Evolutionary conservation across 1,140 invertebrate species (phyloP).

Genomic region (Drosophila tristis): DNA sequence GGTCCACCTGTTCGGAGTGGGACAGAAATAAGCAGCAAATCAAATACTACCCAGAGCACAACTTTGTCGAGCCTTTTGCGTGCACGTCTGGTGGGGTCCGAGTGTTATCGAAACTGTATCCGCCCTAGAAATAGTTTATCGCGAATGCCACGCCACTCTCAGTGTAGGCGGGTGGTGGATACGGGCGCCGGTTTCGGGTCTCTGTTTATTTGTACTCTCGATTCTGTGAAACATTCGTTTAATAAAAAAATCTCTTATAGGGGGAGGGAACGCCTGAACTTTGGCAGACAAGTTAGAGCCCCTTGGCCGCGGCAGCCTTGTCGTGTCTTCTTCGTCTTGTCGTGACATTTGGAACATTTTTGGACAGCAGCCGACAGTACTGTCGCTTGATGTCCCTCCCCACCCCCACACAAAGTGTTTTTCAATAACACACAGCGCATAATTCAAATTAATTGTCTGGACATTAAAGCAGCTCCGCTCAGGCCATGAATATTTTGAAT

Average conservation of each 20-base stretch:
- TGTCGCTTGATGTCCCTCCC: conserved; percentile 27
- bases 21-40: conserved; percentile 46
- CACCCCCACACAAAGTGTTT: conserved; percentile 29
- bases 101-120: conserved; percentile 74
- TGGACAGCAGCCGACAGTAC: not conserved
- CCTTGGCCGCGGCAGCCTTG: not conserved
- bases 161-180: not conserved
- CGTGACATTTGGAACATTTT: conserved; percentile 38
- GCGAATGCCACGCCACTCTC: conserved; percentile 13
- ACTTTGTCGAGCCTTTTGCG: conserved; percentile 55
- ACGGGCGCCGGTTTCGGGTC: not conserved
- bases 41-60: conserved; percentile 58
- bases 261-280: conserved; percentile 24
- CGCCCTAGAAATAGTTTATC: conserved; percentile 58
- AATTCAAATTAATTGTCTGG: conserved; percentile 67
- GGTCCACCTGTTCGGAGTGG: conserved; percentile 61
- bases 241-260: too few species aligned
- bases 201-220: conserved; percentile 34
- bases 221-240: not conserved
- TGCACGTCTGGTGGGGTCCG: conserved; percentile 17
- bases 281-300: conserved; percentile 15
- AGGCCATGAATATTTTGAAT: conserved; percentile 46
- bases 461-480: conserved; percentile 38
- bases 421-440: conserved; percentile 58
- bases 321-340: conserved; percentile 21